Evolutionary conservation across 1,140 invertebrate species (phyloP).

Genomic region (Nixonia krombeini): DNA sequence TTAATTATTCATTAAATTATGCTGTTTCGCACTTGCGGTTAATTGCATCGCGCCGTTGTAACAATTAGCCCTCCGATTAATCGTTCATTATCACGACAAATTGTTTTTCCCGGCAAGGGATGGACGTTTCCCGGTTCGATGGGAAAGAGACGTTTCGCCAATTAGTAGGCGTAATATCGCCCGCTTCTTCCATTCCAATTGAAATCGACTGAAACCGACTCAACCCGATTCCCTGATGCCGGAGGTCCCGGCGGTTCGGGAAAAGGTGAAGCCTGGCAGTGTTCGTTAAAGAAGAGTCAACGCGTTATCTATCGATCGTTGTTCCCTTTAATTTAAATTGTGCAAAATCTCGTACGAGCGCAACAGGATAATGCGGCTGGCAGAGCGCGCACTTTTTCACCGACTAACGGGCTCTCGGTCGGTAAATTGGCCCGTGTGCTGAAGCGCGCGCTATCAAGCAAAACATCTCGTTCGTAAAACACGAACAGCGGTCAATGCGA

Average conservation of each 20-base stretch:
- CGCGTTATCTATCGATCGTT: background rate
- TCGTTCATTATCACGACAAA: too few relatives aligned
- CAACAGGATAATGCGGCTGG: conserved; percentile 23
- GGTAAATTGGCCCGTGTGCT: conserved; percentile 38
- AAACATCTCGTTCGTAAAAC: conserved; percentile 45
- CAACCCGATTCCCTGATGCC: too few relatives aligned
- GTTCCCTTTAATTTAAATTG: conserved; percentile 12
- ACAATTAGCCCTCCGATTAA: too few relatives aligned
- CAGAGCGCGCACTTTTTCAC: conserved; percentile 29
- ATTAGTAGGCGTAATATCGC: too few relatives aligned
- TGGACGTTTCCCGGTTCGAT: too few relatives aligned
- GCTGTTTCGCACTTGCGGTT: background rate
- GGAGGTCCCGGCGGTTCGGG: too few relatives aligned
- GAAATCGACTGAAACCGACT: too few relatives aligned
- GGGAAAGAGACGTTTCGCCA: too few relatives aligned
- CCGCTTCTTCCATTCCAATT: too few relatives aligned
- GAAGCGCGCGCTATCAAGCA: conserved; percentile 35
- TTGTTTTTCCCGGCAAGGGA: too few relatives aligned
- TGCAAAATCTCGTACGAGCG: conserved; percentile 26
- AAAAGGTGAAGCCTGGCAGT: too few relatives aligned
- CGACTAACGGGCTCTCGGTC: conserved; percentile 17
- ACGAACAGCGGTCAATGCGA: conserved; percentile 46
- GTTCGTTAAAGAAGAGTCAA: too few relatives aligned
- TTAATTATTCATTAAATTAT: background rate
- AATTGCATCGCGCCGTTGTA: background rate